Evolutionary conservation across 2,888 invertebrate genomes (phyloP), one percentile per base, ranked within the genome.

Genomic region (Sarcophaga rosellei): DNA sequence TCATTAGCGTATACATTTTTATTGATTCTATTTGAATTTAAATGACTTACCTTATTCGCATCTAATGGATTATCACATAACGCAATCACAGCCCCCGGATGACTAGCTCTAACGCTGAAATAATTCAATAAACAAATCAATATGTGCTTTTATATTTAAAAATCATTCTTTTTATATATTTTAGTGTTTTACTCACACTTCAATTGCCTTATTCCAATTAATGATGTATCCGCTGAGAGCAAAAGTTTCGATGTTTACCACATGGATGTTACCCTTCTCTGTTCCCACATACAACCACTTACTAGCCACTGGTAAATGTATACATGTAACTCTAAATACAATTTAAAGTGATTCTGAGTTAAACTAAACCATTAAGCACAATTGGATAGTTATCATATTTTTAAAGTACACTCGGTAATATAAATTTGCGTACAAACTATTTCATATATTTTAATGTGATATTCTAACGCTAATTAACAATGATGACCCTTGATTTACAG

Each of bases 171-270:
- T 17, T 23, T n/a, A 44, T n/a, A 63, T 44, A 0, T 3, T 11
- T n/a, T 6, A 25, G 25, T 62, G 3, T 5, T 3, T 88, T 94
- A 97, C 98, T 97, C 94, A 99, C 99, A 99, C 95, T 96, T 99
- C 99, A 94, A 99, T 99, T 91, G 99, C 98, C 95, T 99, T 99
- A 95, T 99, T 99, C 99, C 99, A 99, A 95, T 99, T 99, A 95
- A 99, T 98, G 94, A 99, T 96, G 95, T 99, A 99, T 88, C 99
- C 99, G 92, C 99, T 99, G 91, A 99, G 96, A 91, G 96, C 95
- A 94, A 99, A 99, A 90, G 97, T 96, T 94, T 99, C 99, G 91
- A 99, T 96, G 94, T 99, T 97, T 92, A 99, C 97, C 89, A 99
- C 96, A 94, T 99, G 99, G 91, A 99, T 97, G 95, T 99, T 99